Evolutionary conservation across 2,113 vertebrate species (phyloP).

Genomic region (Notothenia rossii): DNA sequence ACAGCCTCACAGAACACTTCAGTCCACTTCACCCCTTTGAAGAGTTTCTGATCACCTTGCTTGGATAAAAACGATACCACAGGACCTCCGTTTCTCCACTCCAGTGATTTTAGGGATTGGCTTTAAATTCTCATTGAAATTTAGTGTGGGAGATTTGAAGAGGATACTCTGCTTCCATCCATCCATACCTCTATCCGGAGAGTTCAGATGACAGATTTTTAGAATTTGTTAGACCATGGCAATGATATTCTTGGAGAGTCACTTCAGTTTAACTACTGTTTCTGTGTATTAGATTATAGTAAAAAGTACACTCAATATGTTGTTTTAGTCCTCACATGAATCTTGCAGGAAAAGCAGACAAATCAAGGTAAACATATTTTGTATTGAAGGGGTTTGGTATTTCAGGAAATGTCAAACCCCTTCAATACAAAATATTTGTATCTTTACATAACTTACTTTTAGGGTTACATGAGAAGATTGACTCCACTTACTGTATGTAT

Average conservation of each 20-base stretch:
- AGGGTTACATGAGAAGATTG: background rate
- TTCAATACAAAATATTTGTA: no score
- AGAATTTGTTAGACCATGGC: background rate
- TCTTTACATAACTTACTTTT: no score
- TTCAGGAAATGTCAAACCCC: background rate
- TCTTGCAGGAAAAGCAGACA: background rate
- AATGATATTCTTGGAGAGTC: background rate
- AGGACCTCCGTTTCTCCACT: constrained; percentile 4
- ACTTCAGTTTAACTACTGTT: background rate
- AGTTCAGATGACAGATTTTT: constrained; percentile 35
- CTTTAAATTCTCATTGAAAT: constrained; percentile 15
- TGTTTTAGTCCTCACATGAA: background rate
- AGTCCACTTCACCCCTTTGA: constrained; percentile 25
- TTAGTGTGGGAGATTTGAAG: constrained; percentile 27
- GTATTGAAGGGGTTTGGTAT: background rate
- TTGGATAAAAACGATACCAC: constrained; percentile 20
- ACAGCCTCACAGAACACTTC: constrained; percentile 39
- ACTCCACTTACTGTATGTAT: background rate
- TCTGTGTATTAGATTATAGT: background rate
- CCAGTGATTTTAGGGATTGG: constrained; percentile 33
- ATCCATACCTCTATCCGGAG: background rate
- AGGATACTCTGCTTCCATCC: background rate
- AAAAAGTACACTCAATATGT: background rate
- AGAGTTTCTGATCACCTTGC: constrained; percentile 46
- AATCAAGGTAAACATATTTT: background rate